Percentiles rank a stretch among this genome's conserved stretches.
phyloP scores from a whole-genome alignment of 2,888 invertebrate genomes.

The Minunthozetes semirufus region DNA sequence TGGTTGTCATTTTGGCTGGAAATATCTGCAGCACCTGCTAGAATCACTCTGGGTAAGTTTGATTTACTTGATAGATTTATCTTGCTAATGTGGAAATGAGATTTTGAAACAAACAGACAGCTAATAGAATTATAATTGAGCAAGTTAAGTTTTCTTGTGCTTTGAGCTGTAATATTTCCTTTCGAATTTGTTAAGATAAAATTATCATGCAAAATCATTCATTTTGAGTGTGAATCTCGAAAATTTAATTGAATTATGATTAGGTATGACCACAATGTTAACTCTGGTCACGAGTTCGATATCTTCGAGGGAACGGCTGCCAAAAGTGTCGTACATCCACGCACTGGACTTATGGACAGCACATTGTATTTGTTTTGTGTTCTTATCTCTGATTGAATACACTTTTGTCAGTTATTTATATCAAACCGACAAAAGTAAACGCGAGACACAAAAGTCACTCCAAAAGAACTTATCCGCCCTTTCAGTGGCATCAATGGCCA shows the following conservation, averaged over 20 bases:
- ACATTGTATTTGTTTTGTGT: conserved; percentile 40
- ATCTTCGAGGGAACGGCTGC: conserved; percentile 42
- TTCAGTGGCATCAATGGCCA: background rate
- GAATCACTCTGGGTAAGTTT: conserved; percentile 39
- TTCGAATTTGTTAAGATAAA: too few relatives aligned
- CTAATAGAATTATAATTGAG: too few relatives aligned
- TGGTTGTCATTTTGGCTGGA: conserved; percentile 43
- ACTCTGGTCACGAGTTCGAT: conserved; percentile 42
- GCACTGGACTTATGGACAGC: conserved; percentile 43
- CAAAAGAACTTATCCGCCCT: background rate
- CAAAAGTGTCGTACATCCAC: conserved; percentile 42
- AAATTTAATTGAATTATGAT: too few relatives aligned
- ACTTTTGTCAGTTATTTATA: conserved; percentile 26
- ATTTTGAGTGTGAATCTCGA: too few relatives aligned
- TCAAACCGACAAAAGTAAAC: background rate
- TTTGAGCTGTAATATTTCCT: too few relatives aligned
- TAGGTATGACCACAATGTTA: conserved; percentile 41
- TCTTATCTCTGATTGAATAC: conserved; percentile 31
- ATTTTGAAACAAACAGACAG: too few relatives aligned
- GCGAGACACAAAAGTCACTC: background rate
- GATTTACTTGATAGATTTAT: background rate
- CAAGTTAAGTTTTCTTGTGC: too few relatives aligned
- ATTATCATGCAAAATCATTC: too few relatives aligned
- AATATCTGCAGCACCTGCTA: conserved; percentile 42
- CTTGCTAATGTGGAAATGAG: too few relatives aligned